phyloP scores from a whole-genome alignment of 2,113 vertebrate genomes.

The Meriones unguiculatus region DNA sequence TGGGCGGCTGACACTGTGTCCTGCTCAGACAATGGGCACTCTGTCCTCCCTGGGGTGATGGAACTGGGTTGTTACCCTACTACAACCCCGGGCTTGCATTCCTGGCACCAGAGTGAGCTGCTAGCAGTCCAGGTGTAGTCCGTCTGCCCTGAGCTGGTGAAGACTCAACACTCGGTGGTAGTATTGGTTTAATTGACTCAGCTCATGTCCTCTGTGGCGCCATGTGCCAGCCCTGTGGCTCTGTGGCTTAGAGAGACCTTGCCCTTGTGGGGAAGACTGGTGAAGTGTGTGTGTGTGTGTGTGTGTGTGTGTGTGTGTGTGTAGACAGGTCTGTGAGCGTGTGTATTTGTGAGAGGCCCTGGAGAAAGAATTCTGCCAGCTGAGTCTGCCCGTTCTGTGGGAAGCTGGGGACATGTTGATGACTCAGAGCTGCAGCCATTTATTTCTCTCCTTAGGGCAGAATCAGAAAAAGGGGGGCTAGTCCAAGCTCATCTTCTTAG shows the following conservation, averaged over 20 bases:
- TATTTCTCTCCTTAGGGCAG: not conserved
- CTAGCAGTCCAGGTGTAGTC: not conserved
- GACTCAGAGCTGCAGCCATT: not conserved
- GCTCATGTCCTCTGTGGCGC: not conserved
- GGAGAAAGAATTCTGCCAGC: not conserved
- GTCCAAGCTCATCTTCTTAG: not conserved
- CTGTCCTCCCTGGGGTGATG: too few species aligned
- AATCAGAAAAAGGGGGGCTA: not conserved
- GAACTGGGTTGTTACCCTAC: not conserved
- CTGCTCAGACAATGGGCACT: too few species aligned
- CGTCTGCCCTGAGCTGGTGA: not conserved
- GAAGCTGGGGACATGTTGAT: not conserved
- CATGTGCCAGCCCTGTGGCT: not conserved
- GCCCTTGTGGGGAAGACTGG: not conserved
- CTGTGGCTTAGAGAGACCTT: not conserved
- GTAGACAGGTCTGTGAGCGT: not conserved
- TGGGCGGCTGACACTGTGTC: not conserved
- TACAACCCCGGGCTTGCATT: accelerated
- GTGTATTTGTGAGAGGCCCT: not conserved
- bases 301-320: not conserved
- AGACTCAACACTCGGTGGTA: not conserved
- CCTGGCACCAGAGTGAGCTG: not conserved
- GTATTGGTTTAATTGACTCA: not conserved
- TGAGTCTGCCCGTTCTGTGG: not conserved
- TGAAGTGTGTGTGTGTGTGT: not conserved